phyloP scores from a whole-genome alignment of 1,140 invertebrate species.

The Drosophila baimaii region DNA sequence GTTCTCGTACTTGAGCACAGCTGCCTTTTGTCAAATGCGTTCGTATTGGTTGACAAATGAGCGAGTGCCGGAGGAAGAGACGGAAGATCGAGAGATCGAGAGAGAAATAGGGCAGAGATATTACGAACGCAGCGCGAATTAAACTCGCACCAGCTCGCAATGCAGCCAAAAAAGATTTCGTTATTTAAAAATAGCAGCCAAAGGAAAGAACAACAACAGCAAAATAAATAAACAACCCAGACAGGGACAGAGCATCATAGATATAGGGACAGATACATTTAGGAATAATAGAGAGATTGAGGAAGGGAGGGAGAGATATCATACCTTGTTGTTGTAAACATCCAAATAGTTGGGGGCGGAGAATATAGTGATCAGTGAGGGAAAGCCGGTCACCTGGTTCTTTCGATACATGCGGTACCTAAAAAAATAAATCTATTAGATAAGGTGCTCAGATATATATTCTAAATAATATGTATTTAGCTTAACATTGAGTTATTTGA shows the following conservation, averaged over 20 bases:
- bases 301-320: slow-evolving; percentile 44
- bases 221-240: slow-evolving; percentile 62
- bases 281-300: not conserved
- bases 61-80: slow-evolving; percentile 30
- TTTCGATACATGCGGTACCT: slow-evolving; percentile 99
- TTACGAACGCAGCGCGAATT: slow-evolving; percentile 52
- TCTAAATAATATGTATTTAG: not conserved
- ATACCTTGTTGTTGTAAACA: slow-evolving; percentile 99
- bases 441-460: not conserved
- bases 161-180: slow-evolving; percentile 65
- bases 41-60: slow-evolving; percentile 64
- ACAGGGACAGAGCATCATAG: slow-evolving; percentile 15
- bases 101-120: slow-evolving; percentile 44
- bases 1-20: slow-evolving; percentile 99
- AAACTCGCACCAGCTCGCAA: slow-evolving; percentile 44
- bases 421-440: slow-evolving; percentile 42
- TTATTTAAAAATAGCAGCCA: slow-evolving; percentile 75
- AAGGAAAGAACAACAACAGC: slow-evolving; percentile 37
- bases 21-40: slow-evolving; percentile 89
- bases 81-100: slow-evolving; percentile 11
- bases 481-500: no score
- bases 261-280: slow-evolving; percentile 10
- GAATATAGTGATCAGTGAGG: slow-evolving; percentile 99
- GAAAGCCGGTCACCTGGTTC: slow-evolving; percentile 99
- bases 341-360: slow-evolving; percentile 99